Conservation (phyloP, 2,113 vertebrate species). For the Mobula hypostoma region DNA sequence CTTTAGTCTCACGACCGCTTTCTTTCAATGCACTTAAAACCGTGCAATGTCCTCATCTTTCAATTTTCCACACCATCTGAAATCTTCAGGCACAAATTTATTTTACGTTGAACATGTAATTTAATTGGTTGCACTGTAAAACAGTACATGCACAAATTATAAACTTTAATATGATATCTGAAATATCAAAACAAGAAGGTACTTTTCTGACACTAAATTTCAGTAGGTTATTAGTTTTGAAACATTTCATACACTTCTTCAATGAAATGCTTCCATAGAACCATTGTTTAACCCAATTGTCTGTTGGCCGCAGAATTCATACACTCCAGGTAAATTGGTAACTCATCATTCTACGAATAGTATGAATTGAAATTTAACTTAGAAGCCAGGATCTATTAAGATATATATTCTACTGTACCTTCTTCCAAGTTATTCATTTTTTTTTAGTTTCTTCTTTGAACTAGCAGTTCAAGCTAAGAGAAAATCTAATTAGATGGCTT, state of each 20-base stretch:
- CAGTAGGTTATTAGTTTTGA: background rate
- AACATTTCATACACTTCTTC: background rate
- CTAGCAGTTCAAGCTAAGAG: background rate
- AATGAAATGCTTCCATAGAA: background rate
- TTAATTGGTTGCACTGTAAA: background rate
- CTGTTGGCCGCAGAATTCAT: background rate
- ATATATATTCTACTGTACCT: background rate
- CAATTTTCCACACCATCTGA: background rate
- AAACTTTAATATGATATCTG: background rate
- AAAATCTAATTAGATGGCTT: background rate
- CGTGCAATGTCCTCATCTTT: background rate
- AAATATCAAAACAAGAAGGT: background rate
- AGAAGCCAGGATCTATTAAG: background rate
- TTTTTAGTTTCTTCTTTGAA: background rate
- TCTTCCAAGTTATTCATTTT: background rate
- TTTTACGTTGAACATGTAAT: background rate
- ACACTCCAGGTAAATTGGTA: background rate
- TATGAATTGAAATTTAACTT: slow-evolving; percentile 19
- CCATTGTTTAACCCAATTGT: background rate
- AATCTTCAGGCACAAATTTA: background rate
- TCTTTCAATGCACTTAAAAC: background rate
- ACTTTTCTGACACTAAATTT: background rate
- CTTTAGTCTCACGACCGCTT: background rate
- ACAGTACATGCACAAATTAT: background rate
- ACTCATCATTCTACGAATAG: background rate